Base-by-base conservation (phyloP, 2,113 vertebrate genomes). In the Bos javanicus region DNA sequence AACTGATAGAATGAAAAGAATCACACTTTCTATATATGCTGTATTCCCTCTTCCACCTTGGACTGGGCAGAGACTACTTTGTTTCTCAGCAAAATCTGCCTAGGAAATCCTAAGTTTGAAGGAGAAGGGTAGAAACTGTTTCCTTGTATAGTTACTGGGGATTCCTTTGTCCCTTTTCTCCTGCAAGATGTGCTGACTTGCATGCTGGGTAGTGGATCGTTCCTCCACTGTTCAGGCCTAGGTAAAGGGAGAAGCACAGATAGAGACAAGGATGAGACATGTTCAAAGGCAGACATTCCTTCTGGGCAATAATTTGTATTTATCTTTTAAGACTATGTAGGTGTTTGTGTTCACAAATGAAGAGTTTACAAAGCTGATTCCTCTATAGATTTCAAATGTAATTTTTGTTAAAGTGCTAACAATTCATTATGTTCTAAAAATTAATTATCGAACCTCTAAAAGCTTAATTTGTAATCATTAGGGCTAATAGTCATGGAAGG, bases 321-420 rank as follows among this genome's bases (percentile, higher is more conserved):
- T 10, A 71, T 36, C 60, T 93, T 97, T 87, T 86, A 46, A 92
- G 64, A 96, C 11, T 80, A 57, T 57, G 15, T 43, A 52, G 71
- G 76, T 25, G 71, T 88, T 81, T 90, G 57, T 30, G 64, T 85
- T 96, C 67, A 81, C 64, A 92, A 95, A 60, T 50, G 23, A 90
- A 50, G 46, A 57, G 13, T 88, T 95, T 78, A 60, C 30, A 81
- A 76, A 91, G 85, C 36, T 74, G 33, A 94, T 48, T 43, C 30
- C n/a, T 74, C 54, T 64, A 33, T 93, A 52, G 60, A 92, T 92
- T 92, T 93, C 86, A 95, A 97, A 57, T 97, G 52, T 13, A 4
- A 62, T 87, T 94, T 97, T 97, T 62, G 89, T 95, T 83, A 95
- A 91, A 92, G 71, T 94, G 74, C 25, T 46, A 60, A 57, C 86